A percentile compares a stretch with the other conserved stretches of the same genome.
Evolutionary conservation across 2,888 invertebrate species (phyloP).

Genomic region (Bellardia pandia): DNA sequence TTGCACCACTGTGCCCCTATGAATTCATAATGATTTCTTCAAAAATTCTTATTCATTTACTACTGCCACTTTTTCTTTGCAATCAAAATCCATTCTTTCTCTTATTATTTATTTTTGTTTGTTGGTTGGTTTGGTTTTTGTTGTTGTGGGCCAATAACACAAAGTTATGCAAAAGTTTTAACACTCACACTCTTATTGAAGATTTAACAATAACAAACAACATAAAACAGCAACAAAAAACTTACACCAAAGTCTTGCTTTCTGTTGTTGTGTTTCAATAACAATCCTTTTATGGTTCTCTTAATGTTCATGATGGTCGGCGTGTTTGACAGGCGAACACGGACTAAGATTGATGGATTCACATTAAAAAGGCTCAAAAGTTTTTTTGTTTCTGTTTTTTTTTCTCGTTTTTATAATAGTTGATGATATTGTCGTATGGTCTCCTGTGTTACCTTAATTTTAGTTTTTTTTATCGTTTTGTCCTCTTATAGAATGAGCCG

Average conservation of each 20-base stretch:
- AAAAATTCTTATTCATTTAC: conserved; percentile 49
- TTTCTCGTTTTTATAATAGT: conserved; percentile 16
- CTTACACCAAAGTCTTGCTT: conserved; percentile 2
- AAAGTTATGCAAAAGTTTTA: conserved; percentile 53
- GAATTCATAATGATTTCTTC: conserved; percentile 55
- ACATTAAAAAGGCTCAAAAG: conserved; percentile 77
- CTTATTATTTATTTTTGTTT: neutral
- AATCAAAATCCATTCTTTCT: conserved; percentile 34
- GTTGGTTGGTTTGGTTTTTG: neutral
- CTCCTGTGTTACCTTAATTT: conserved; percentile 62
- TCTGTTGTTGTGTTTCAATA: conserved; percentile 41
- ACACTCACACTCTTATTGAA: conserved; percentile 27
- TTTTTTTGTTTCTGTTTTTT: conserved; percentile 32
- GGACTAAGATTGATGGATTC: conserved; percentile 82
- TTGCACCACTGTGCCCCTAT: conserved; percentile 51
- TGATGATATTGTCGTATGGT: conserved; percentile 56
- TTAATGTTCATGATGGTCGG: conserved; percentile 82
- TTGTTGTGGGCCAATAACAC: conserved; percentile 34
- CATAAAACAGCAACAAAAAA: neutral
- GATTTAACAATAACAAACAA: conserved; percentile 10
- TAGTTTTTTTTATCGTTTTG: conserved; percentile 23
- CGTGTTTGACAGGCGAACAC: conserved; percentile 81
- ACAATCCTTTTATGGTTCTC: conserved; percentile 80
- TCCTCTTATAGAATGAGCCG: conserved; percentile 53
- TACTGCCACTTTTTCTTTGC: conserved; percentile 36